Evolutionary conservation across 37 sponge, comb jelly and placozoan genomes (phyloP), one percentile per base, ranked within the genome.

Genomic region (Ephydatia muelleri): DNA sequence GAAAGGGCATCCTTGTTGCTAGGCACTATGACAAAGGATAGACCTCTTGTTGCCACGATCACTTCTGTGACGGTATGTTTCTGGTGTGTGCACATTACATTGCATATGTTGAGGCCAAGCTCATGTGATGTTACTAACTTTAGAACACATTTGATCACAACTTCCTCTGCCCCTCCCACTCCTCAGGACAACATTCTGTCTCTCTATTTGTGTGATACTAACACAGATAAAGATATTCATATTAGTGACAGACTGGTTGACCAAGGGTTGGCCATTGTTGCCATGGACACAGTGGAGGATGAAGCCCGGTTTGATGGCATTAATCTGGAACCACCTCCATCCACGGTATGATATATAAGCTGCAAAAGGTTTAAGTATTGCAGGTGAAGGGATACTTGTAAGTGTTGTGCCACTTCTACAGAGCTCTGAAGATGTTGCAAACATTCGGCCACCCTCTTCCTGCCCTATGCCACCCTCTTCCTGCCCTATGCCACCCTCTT

Each of bases 151-250:
- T 43, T 9, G 9, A 3, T 14, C 40, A 38, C 81, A 11, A 49
- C 36, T 75, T 65, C 49, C 32, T 38, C 48, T 32, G 29, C 25
- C 11, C 21, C n/a, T n/a, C n/a, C n/a, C n/a, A n/a, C n/a, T n/a
- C 48, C 73, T 0, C 82, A 88, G 92, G 22, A 43, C 38, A 27
- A 39, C 25, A 33, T 78, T 2, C 34, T 93, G 77, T 85, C 90
- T 31, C 32, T 88, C 49, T 85, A 79, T 74, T 36, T 93, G 38
- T 86, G 89, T 79, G 93, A 93, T 47, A 93, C 93, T 0, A 85
- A 81, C 49, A 89, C 90, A 0, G 83, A 86, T 0, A 36, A 68
- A 68, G 93, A 93, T 65, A 49, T 93, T 0, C 79, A 79, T 77
- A 86, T 93, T 72, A 86, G 82, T 43, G 90, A 93, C 31, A 47